Conservation (phyloP, 2,113 vertebrate genomes). For the Leucosticte australis region DNA sequence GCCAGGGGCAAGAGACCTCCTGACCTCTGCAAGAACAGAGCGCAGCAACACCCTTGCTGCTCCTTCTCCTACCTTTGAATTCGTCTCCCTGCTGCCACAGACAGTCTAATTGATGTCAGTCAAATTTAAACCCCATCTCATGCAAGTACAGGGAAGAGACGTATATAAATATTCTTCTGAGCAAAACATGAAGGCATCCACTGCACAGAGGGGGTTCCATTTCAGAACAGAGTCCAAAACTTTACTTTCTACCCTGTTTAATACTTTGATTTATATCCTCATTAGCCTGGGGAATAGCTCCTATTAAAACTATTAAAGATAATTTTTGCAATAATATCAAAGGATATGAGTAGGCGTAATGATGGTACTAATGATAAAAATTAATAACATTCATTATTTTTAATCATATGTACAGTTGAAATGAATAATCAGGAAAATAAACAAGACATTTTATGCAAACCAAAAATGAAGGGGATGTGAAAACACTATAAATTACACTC, state of each 20-base stretch:
- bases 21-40: neutral
- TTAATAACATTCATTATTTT: conserved; percentile 66
- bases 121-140: neutral
- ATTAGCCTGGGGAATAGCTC: conserved; percentile 43
- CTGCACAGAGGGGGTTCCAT: neutral
- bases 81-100: neutral
- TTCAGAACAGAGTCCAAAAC: neutral
- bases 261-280: conserved; percentile 56
- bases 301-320: conserved; percentile 62
- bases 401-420: conserved; percentile 56
- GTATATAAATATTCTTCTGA: neutral
- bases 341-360: conserved; percentile 57
- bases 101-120: neutral
- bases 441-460: conserved; percentile 35
- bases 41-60: neutral
- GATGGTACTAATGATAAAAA: conserved; percentile 37
- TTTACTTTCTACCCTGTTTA: conserved; percentile 24
- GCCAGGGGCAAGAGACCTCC: neutral
- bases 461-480: neutral
- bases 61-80: neutral
- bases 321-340: conserved; percentile 61
- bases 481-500: neutral
- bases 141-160: neutral
- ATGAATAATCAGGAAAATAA: conserved; percentile 64
- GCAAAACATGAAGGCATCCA: neutral